Base-by-base conservation (phyloP, 2,113 vertebrate species). In the Proteles cristata region DNA sequence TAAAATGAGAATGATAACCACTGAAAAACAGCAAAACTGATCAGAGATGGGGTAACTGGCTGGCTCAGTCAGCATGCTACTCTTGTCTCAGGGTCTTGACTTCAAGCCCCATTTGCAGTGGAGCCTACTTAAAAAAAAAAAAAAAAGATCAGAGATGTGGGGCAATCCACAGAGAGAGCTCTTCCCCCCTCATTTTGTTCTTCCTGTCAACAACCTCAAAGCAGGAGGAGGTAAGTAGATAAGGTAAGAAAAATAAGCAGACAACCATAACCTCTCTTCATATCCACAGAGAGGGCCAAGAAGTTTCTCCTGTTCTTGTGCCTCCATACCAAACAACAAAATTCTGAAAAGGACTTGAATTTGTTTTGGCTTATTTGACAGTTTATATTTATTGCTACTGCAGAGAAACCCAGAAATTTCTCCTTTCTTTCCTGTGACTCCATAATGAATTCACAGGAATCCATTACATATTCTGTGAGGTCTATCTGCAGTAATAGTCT, bases 271-370 rank as follows among this genome's bases (percentile, higher is more conserved):
- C 26, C 9, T 96, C 28, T 73, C n/a, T 33, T 88, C 61, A 76
- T n/a, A 93, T 6, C 23, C 55, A 88, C 45, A 93, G 23, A 85
- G 26, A 63, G 15, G 23, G 63, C 26, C 48, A 88, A 74, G 12
- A 7, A 77, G 71, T 74, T 79, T 74, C 61, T 86, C 28, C 31
- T 90, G 3, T 33, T 76, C 65, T 63, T 91, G 5, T 31, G 26
- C 17, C 33, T 90, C 39, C 28, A 83, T 16, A 71, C 7, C 23
- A 94, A 77, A 90, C n/a, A 61, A 88, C 11, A 85, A 35, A 93
- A 97, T 58, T n/a, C 28, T 84, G 61, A 92, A 74, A 43, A 96
- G 28, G 90, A 87, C 7, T 31, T 93, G 50, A 39, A 76, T 91
- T 76, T 94, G 15, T 68, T 85, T 6, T 80, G 48, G 66, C 25